These are phyloP conservation scores for Paramuricea clavata DNA, from an alignment of 92 coral and sea anemone species.

Conservation along the genomic window DNA sequence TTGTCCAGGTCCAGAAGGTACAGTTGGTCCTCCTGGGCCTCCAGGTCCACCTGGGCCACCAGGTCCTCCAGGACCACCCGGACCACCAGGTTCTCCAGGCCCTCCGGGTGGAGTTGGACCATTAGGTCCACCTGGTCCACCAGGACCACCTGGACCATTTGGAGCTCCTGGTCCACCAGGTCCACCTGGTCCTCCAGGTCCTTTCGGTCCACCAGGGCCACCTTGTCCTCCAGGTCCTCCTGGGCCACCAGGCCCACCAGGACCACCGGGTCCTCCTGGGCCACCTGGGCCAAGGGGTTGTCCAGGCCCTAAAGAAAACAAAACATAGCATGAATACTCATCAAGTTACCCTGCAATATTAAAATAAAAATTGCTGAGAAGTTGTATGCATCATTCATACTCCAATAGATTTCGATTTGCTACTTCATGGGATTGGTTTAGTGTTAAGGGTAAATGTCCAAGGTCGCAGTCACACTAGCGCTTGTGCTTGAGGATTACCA, in stretches of 20 bases:
- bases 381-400: no score
- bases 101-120: conserved; percentile 46
- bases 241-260: no score
- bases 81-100: conserved; percentile 34
- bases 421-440: no score
- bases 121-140: conserved; percentile 46
- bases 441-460: no score
- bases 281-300: conserved; percentile 68
- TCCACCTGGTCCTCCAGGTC: conserved; percentile 64
- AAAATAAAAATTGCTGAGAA: no score
- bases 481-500: no score
- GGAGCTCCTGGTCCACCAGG: conserved; percentile 35
- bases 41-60: conserved; percentile 66
- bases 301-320: conserved; percentile 41
- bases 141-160: conserved; percentile 38
- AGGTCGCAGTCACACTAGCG: no score
- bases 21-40: conserved; percentile 65
- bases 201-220: conserved; percentile 60
- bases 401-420: no score
- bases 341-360: conserved; percentile 62
- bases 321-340: conserved; percentile 58
- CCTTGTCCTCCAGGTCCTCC: no score
- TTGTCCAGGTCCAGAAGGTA: conserved; percentile 73
- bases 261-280: conserved; percentile 63
- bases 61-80: conserved; percentile 67